Base-by-base conservation (phyloP, 2,113 vertebrate genomes). In the Neogobius melanostomus region DNA sequence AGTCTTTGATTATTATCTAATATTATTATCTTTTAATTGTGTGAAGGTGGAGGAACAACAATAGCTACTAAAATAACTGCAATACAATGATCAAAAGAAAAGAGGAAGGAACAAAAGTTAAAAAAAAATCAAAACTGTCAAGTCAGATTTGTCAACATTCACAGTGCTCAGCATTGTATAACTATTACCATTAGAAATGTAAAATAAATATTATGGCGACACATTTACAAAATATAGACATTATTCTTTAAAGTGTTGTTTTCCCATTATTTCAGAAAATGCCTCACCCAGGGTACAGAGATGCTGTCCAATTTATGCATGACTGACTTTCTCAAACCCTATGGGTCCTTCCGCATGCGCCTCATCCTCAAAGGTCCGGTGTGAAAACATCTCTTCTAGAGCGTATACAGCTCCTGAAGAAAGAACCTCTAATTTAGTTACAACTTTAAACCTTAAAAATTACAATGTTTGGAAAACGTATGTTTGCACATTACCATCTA, bases 241-340 rank as follows among this genome's bases (percentile, higher is more conserved):
- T 36, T 36, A 36, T 36, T 36, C 28, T 36, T 36, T 36, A 36
- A 21, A 0, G 45, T 0, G 7, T 4, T 4, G 66, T 54, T 21
- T 15, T 57, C 63, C 60, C 3, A 2, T 12, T 9, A n/a, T 52
- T 21, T 8, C 10, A 5, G 21, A 70, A 15, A n/a, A 15, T n/a
- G 28, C 65, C 94, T 74, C 88, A 97, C 97, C 96, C 0, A 98
- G 95, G 0, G 96, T 98, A 64, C 96, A 11, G 97, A 98, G 85
- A 98, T 95, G 73, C 98, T 95, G 86, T 98, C 96, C 95, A 98
- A 97, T 87, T 98, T 98, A 61, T 95, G 92, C 96, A 98, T 95
- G 78, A 98, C 84, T 47, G 96, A 4, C 95, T 90, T 76, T 98
- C 96, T 4, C 96, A 96, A 9, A 98, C 96, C 0, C 97, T 66